Base-by-base conservation (phyloP, 2,888 invertebrate species). In the Zelleria hepariella region DNA sequence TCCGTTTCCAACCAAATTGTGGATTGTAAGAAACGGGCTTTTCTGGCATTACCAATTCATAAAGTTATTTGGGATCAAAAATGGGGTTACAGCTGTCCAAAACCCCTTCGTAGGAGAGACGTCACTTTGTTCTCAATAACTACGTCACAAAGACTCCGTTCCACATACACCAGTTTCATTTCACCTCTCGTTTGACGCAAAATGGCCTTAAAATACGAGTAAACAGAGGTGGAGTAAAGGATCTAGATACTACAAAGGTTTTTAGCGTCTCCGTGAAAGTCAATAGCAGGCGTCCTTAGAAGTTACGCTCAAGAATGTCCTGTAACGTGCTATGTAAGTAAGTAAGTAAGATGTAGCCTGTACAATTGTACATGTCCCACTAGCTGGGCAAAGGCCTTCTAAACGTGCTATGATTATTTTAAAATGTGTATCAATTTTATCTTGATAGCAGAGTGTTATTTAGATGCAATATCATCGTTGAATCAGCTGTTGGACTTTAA, bases 71-170 rank as follows among this genome's bases (percentile, higher is more conserved):
- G 15, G 32, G 32, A 42, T 42, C 32, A 42, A 42, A 42, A 10
- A 5, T 2, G 15, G 32, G 2, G 32, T 42, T 42, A 15, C 32
- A 42, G 15, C 15, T 15, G 32, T n/a, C 32, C 10, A 15, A 10
- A 42, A 42, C 32, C 15, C 15, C 15, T 15, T 42, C 15, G 32
- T 15, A 42, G 32, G 32, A 15, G 15, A 2, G 18, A 54, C 54
- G 20, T 51, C 51, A 54, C 58, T 51, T 58, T 58, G 26, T 27
- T 52, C 25, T 58, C 58, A 27, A 58, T 51, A 58, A 49, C 49
- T 51, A 49, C 27, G 42, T 32, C 56, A 20, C 56, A 57, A 57
- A 57, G 47, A 32, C 26, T 25, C 20, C 24, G 18, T 54, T 27
- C 18, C 18, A 26, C 25, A 26, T 10, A 49, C 7, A n/a, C 23